Evolutionary conservation across 2,797 vertebrate species (phyloP), one percentile per base, ranked within the genome.

Genomic region (Malurus splendens): DNA sequence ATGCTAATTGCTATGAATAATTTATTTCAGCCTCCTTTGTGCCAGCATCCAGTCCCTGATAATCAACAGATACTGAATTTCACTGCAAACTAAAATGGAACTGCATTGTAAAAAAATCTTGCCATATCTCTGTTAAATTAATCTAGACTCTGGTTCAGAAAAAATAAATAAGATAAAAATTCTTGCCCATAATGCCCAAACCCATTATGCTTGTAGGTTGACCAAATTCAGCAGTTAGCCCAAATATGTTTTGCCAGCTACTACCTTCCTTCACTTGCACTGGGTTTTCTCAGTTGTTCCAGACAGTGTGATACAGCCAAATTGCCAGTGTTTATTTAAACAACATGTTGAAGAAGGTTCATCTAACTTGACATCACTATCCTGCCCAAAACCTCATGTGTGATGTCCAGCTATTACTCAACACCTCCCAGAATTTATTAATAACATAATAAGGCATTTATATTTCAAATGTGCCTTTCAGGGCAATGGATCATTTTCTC

Each of bases 1-100:
- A 2, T 82, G 78, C 10, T 67, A 83, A 89, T 72, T 59, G 12
- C 30, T 68, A 55, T 60, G 47, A 92, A 94, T 92, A 82, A 91
- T 95, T 91, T 77, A 88, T 71, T 88, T 85, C 18, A 76, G 42
- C 14, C 68, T 61, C 65, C 59, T 64, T 86, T 82, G 32, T 80
- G 72, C 45, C 78, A 84, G 32, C 15, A 71, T 77, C n/a, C 61
- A 88, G 50, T 56, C 55, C 67, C 45, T 3, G 1, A 10, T 72
- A 71, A 62, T 92, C 55, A 84, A 39, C 12, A 77, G 64, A 70
- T 39, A 59, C 38, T 48, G 24, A 65, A 82, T 82, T 92, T 64
- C 18, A 11, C 54, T 85, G 50, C 30, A 68, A 88, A 76, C 2
- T 41, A 71, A 77, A 88, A 71, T 55, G 17, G 78, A 64, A 44